These are phyloP conservation scores for Etheostoma perlongum DNA, from an alignment of 2,797 vertebrate genomes.

Conservation along the genomic window DNA sequence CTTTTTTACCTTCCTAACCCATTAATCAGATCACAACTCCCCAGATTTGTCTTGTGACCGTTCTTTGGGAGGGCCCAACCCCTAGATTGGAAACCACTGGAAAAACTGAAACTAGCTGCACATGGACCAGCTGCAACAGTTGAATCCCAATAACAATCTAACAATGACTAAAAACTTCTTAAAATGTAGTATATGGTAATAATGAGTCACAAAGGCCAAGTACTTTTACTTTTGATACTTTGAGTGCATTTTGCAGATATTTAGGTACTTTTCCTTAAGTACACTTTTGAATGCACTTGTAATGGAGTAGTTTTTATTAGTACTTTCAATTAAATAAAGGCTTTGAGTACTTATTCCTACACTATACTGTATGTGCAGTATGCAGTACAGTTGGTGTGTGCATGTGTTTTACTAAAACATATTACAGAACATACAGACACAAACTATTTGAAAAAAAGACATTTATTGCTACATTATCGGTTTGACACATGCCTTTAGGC, in stretches of 20 bases:
- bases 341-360: neutral
- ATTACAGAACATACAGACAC: conserved; percentile 16
- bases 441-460: conserved; percentile 68
- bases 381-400: neutral
- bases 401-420: neutral
- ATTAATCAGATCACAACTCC: neutral
- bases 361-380: neutral
- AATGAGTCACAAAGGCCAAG: neutral
- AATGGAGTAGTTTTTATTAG: neutral
- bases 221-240: neutral
- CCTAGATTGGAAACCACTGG: neutral
- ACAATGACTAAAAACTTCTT: neutral
- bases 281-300: neutral
- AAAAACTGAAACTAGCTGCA: neutral
- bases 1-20: neutral
- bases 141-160: neutral
- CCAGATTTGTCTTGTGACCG: neutral
- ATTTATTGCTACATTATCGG: conserved; percentile 81
- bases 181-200: neutral
- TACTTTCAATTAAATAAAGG: neutral
- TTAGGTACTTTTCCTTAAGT: neutral
- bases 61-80: neutral
- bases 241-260: neutral
- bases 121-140: neutral
- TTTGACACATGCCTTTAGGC: conserved; percentile 74